These are phyloP conservation scores for Lepetodrilus schrolli DNA, from an alignment of 2,888 invertebrate species.

Conservation along the genomic window DNA sequence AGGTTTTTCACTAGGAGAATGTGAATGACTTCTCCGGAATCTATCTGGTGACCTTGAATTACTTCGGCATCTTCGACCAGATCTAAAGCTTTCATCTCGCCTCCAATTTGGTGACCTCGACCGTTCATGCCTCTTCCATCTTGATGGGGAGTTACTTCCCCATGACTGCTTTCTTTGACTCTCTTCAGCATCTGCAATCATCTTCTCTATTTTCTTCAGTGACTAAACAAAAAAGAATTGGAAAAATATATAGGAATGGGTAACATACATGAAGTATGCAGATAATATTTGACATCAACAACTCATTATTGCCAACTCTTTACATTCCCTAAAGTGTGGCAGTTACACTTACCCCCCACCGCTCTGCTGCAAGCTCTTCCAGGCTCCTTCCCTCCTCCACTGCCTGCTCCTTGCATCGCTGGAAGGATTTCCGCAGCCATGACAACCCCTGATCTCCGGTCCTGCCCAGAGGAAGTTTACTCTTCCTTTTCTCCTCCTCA, in stretches of 20 bases:
- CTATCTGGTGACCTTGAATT: conserved; percentile 28
- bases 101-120: neutral
- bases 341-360: conserved; percentile 77
- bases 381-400: conserved; percentile 77
- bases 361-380: conserved; percentile 79
- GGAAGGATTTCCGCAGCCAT: conserved; percentile 79
- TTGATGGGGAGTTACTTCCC: neutral
- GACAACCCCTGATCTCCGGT: conserved; percentile 78
- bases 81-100: neutral
- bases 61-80: neutral
- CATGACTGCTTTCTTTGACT: conserved; percentile 23
- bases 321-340: neutral
- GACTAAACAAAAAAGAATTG: conserved; percentile 78
- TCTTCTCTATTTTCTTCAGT: conserved; percentile 76
- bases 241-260: conserved; percentile 48
- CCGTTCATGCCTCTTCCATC: neutral
- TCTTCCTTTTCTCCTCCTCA: conserved; percentile 48
- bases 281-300: neutral
- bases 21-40: conserved; percentile 45
- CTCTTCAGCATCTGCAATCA: conserved; percentile 78
- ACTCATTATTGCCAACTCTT: neutral
- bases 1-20: conserved; percentile 23
- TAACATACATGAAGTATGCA: neutral
- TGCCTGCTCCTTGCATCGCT: conserved; percentile 79
- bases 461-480: conserved; percentile 31